phyloP scores from a whole-genome alignment of 2,797 vertebrate species.

The Micrastur ruficollis region DNA sequence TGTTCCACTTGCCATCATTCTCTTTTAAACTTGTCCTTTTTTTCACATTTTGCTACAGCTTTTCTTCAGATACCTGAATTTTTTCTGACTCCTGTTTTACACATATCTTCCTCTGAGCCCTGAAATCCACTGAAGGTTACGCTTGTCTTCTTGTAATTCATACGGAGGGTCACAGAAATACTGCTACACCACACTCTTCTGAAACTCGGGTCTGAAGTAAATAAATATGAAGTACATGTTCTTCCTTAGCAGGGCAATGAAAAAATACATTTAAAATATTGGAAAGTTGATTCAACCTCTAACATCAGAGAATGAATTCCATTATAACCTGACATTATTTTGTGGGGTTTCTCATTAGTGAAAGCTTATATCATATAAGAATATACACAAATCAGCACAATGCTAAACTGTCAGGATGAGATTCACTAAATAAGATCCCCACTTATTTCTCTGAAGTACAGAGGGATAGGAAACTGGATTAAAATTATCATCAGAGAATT shows the following conservation, averaged over 20 bases:
- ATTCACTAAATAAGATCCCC: neutral
- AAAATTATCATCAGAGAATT: neutral
- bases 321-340: neutral
- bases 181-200: neutral
- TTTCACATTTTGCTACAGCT: neutral
- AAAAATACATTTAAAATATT: neutral
- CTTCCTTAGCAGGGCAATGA: neutral
- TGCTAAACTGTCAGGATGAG: neutral
- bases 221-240: neutral
- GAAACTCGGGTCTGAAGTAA: neutral
- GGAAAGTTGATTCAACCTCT: neutral
- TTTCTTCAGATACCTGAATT: neutral
- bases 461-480: neutral
- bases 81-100: neutral
- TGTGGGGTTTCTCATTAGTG: neutral
- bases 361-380: neutral
- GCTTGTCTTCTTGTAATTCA: neutral
- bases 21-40: neutral
- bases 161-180: neutral
- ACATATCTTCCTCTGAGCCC: neutral
- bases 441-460: neutral
- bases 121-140: neutral
- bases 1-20: neutral
- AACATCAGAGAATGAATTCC: neutral
- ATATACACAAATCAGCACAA: neutral